Conservation (phyloP, 2,113 vertebrate species). For the Astur gentilis region DNA sequence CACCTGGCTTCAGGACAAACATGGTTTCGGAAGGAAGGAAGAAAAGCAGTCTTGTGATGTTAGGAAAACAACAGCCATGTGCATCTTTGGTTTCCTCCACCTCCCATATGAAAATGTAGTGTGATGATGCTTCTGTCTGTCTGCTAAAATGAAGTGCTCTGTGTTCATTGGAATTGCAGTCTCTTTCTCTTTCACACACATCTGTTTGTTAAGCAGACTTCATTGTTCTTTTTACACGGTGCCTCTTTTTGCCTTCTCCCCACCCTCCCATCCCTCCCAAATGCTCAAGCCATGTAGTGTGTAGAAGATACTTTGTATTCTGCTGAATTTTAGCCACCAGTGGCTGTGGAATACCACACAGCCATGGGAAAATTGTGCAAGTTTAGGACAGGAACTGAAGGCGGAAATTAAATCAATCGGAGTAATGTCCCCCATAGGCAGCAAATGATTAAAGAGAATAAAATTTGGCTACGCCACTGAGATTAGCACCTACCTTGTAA, state of each 20-base stretch:
- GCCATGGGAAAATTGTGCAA: background rate
- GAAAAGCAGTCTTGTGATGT: background rate
- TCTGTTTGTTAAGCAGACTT: background rate
- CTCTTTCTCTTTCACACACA: too few relatives aligned
- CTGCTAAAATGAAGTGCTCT: background rate
- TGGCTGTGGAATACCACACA: background rate
- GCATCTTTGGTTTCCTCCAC: background rate
- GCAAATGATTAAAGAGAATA: background rate
- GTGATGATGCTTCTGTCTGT: background rate
- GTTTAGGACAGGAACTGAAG: background rate
- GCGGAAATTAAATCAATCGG: background rate
- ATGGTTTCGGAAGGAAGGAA: background rate
- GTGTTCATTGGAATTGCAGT: background rate
- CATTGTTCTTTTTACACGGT: background rate
- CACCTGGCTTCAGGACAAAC: background rate
- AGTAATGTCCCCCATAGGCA: background rate
- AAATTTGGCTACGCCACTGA: background rate
- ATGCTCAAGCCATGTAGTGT: background rate
- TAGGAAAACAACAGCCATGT: background rate
- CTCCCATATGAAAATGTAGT: background rate
- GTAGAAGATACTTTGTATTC: background rate
- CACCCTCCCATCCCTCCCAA: too few relatives aligned
- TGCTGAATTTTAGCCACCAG: background rate
- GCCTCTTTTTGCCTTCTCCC: background rate
- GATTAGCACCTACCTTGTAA: background rate